Conservation (phyloP, 2,888 invertebrate species). For the Oligia strigilis region DNA sequence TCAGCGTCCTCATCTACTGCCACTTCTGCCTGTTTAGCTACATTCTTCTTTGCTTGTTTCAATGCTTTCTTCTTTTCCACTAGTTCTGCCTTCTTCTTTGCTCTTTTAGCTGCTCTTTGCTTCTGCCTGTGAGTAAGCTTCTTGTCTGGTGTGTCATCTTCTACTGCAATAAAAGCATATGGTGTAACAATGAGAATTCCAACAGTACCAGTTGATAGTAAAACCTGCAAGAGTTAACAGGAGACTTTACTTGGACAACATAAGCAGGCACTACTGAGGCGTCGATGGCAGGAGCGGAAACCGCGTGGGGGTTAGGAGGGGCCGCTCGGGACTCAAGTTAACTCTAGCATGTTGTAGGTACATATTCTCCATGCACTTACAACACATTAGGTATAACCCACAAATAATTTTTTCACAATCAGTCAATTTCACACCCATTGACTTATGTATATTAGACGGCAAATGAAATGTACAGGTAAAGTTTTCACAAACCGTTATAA, state of each 20-base stretch:
- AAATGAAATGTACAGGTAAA: background rate
- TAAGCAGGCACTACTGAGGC: background rate
- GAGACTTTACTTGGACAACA: background rate
- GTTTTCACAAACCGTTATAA: background rate
- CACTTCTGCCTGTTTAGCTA: slow-evolving; percentile 77
- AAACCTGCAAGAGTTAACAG: background rate
- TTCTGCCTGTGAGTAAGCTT: slow-evolving; percentile 93
- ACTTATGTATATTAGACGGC: background rate
- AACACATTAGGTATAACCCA: background rate
- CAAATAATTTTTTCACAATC: too few relatives aligned
- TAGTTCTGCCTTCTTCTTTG: slow-evolving; percentile 88
- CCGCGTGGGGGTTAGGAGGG: background rate
- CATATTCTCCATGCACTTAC: background rate
- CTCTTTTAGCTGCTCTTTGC: slow-evolving; percentile 92
- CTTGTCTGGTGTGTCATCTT: slow-evolving; percentile 89
- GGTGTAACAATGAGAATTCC: background rate
- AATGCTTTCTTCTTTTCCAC: slow-evolving; percentile 84
- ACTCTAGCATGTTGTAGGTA: background rate
- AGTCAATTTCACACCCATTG: too few relatives aligned
- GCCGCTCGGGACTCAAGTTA: background rate
- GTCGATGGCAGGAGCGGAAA: background rate
- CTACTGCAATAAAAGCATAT: slow-evolving; percentile 76
- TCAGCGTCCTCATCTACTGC: slow-evolving; percentile 72
- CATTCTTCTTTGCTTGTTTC: slow-evolving; percentile 85
- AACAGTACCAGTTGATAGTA: background rate